Evolutionary conservation across 2,888 invertebrate genomes (phyloP).

Genomic region (Pollenia labialis): DNA sequence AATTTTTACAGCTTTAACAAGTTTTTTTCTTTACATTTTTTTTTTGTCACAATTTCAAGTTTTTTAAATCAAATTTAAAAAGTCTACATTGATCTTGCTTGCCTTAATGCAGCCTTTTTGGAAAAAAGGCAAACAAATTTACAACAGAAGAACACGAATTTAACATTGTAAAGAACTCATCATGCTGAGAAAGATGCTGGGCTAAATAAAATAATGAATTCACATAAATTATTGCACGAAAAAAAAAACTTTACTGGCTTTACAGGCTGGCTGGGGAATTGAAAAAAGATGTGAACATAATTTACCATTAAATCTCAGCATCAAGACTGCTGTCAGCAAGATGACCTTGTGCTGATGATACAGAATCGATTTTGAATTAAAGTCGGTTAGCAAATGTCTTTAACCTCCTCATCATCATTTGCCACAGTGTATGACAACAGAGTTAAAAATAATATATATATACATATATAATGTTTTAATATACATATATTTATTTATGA

Average conservation of each 20-base stretch:
- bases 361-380: constrained; percentile 32
- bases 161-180: constrained; percentile 46
- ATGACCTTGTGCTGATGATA: constrained; percentile 60
- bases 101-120: constrained; percentile 17
- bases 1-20: constrained; percentile 31
- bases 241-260: constrained; percentile 7
- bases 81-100: constrained; percentile 49
- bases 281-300: constrained; percentile 45
- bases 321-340: constrained; percentile 23
- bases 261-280: constrained; percentile 46
- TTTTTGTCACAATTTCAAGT: constrained; percentile 22
- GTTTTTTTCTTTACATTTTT: neutral
- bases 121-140: neutral
- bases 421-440: neutral
- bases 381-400: constrained; percentile 34
- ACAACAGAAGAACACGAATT: constrained; percentile 50
- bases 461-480: no score
- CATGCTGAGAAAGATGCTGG: constrained; percentile 62
- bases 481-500: no score
- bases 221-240: constrained; percentile 37
- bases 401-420: constrained; percentile 29
- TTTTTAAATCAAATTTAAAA: constrained; percentile 10
- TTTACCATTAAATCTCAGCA: constrained; percentile 29
- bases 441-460: neutral
- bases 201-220: constrained; percentile 44